Evolutionary conservation across 2,888 invertebrate species (phyloP).

Genomic region (Bibio marci): DNA sequence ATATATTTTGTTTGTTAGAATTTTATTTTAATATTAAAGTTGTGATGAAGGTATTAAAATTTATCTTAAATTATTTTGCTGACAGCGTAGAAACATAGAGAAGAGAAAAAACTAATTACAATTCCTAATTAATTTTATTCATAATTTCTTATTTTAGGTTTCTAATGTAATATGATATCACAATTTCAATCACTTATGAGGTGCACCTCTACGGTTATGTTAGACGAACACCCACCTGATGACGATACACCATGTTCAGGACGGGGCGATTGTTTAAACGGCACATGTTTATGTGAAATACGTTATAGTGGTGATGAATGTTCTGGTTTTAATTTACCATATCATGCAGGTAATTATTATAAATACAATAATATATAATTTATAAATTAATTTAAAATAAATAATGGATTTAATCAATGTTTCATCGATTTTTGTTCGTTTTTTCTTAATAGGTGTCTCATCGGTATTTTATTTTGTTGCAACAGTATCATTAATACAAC

Average conservation of each 20-base stretch:
- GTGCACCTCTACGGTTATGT: conserved; percentile 24
- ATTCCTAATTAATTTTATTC: too few species aligned
- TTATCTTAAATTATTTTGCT: too few species aligned
- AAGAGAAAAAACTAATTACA: too few species aligned
- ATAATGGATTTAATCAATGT: background rate
- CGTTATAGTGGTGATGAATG: conserved; percentile 70
- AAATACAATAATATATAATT: background rate
- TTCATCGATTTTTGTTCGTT: background rate
- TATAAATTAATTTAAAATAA: too few species aligned
- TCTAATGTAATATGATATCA: conserved; percentile 20
- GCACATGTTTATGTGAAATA: conserved; percentile 82
- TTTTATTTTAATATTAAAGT: too few species aligned
- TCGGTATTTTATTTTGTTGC: conserved; percentile 69
- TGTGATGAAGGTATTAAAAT: too few species aligned
- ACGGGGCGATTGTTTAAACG: conserved; percentile 80
- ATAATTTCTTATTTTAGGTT: too few species aligned
- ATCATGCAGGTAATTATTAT: conserved; percentile 38
- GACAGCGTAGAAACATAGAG: too few species aligned
- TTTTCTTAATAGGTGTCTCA: conserved; percentile 36
- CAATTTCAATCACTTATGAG: conserved; percentile 28
- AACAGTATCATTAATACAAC: conserved; percentile 66
- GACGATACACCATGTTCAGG: conserved; percentile 49
- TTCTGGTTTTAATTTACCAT: conserved; percentile 66
- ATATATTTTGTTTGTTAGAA: too few species aligned
- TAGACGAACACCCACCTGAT: conserved; percentile 16